Percentiles rank a stretch among this genome's conserved stretches.
These are phyloP conservation scores for Brachionus koreanus DNA, from an alignment of 1,140 invertebrate genomes.

Conservation along the genomic window DNA sequence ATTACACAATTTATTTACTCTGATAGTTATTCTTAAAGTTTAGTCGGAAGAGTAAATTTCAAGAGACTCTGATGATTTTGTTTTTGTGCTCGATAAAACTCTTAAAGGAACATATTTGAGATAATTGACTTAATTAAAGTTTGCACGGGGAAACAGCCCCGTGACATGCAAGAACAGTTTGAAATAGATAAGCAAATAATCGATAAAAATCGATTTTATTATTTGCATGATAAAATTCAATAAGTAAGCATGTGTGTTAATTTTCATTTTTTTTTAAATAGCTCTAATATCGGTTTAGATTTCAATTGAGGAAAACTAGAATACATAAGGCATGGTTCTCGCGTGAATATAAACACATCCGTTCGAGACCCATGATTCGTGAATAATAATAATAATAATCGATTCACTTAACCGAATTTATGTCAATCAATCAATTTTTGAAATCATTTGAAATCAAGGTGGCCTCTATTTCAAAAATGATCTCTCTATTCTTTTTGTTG, in stretches of 20 bases:
- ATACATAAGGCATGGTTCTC: neutral
- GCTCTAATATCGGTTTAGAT: neutral
- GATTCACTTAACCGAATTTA: conserved; percentile 30
- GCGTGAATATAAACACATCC: conserved; percentile 8
- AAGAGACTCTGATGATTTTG: neutral
- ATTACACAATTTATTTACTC: neutral
- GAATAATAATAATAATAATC: neutral
- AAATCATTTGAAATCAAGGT: neutral
- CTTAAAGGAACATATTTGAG: neutral
- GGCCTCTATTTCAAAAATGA: conserved; percentile 1
- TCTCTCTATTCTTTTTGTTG: neutral
- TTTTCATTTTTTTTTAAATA: neutral
- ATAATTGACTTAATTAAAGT: conserved; percentile 16
- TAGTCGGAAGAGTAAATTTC: neutral
- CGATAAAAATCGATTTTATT: neutral
- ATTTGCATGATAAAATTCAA: conserved; percentile 16
- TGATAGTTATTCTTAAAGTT: neutral
- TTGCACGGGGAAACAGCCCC: neutral
- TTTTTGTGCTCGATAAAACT: neutral
- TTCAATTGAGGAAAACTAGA: neutral
- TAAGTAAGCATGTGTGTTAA: neutral
- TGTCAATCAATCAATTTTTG: conserved; percentile 25
- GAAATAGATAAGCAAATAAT: conserved; percentile 13
- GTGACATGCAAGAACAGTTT: conserved; percentile 14
- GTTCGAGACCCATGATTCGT: conserved; percentile 2